Evolutionary conservation across 2,797 vertebrate species (phyloP).

Genomic region (Trematomus bernacchii): DNA sequence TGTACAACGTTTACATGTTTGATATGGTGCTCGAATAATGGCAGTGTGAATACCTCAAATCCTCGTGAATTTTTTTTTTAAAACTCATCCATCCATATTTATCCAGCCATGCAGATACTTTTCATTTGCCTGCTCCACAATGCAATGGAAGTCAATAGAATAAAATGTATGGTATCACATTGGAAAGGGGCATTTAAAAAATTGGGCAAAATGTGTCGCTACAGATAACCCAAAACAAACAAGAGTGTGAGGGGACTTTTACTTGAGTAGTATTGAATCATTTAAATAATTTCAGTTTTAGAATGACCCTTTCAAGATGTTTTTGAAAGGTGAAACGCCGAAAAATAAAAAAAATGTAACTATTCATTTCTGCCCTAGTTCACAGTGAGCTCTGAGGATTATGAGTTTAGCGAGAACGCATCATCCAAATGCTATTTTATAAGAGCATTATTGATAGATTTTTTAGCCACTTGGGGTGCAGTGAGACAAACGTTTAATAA

Average conservation of each 20-base stretch:
- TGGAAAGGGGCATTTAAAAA: not conserved
- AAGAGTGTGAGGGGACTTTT: not conserved
- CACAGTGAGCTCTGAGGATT: slow-evolving; percentile 1
- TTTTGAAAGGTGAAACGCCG: too few relatives aligned
- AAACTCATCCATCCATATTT: not conserved
- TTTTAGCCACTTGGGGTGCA: not conserved
- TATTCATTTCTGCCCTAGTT: too few relatives aligned
- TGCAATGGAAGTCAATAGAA: not conserved
- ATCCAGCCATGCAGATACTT: too few relatives aligned
- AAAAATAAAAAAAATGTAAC: too few relatives aligned
- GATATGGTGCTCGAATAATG: not conserved
- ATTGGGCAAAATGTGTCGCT: not conserved
- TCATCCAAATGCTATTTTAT: not conserved
- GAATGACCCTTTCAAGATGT: too few relatives aligned
- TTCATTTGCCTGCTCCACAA: not conserved
- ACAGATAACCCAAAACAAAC: not conserved
- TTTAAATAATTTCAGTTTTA: too few relatives aligned
- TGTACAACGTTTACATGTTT: not conserved
- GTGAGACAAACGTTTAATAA: not conserved
- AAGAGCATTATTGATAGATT: not conserved
- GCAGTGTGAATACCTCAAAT: not conserved
- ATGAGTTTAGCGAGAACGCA: not conserved
- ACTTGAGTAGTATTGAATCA: not conserved
- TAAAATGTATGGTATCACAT: not conserved
- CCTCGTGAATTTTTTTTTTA: too few relatives aligned